A percentile compares a stretch with the other conserved stretches of the same genome.
Evolutionary conservation across 2,797 vertebrate genomes (phyloP).

Genomic region (Pagetopsis macropterus): DNA sequence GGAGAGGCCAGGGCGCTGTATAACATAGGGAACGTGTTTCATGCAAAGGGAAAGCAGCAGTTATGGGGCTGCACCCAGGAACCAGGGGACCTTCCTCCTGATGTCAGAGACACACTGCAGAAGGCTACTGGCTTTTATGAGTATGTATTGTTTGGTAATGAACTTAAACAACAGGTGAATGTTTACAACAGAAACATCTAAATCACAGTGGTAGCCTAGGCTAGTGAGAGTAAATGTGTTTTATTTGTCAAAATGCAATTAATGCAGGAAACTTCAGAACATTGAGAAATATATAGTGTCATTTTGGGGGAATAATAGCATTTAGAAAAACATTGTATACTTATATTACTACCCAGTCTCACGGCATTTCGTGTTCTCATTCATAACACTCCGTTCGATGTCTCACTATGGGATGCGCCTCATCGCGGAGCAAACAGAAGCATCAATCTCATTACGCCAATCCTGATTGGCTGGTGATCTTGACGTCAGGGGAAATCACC

Average conservation of each 20-base stretch:
- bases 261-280: background rate
- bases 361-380: too few relatives aligned
- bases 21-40: slow-evolving; percentile 96
- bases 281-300: background rate
- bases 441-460: too few relatives aligned
- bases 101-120: slow-evolving; percentile 90
- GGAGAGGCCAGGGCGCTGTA: slow-evolving; percentile 96
- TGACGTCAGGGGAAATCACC: too few relatives aligned
- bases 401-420: too few relatives aligned
- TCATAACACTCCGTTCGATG: too few relatives aligned
- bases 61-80: slow-evolving; percentile 90
- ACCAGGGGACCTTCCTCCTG: slow-evolving; percentile 87
- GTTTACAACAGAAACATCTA: background rate
- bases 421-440: too few relatives aligned
- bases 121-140: slow-evolving; percentile 94
- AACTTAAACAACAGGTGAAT: background rate
- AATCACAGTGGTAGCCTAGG: background rate
- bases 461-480: too few relatives aligned
- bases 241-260: background rate
- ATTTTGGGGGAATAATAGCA: background rate
- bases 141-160: slow-evolving; percentile 79
- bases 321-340: too few relatives aligned
- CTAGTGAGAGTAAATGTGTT: background rate
- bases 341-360: background rate
- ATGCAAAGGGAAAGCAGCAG: slow-evolving; percentile 96